These are phyloP conservation scores for Pseudomugil tenellus DNA, from an alignment of 2,797 vertebrate genomes.

Conservation along the genomic window DNA sequence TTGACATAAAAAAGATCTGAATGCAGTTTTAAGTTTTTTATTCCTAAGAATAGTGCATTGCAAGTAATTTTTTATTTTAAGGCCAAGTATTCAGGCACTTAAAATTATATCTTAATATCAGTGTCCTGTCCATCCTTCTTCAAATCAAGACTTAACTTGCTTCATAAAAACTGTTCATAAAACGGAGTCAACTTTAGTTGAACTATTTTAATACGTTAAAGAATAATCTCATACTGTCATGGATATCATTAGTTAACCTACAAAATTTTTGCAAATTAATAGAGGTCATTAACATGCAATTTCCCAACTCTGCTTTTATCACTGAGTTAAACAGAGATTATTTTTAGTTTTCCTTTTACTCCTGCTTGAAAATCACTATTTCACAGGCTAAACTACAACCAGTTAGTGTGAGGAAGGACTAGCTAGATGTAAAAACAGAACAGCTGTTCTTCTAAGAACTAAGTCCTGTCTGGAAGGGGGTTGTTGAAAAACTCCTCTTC, in stretches of 20 bases:
- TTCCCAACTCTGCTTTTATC: slow-evolving; percentile 4
- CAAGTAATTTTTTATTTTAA: slow-evolving; percentile 19
- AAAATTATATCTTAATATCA: slow-evolving; percentile 29
- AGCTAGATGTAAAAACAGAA: slow-evolving; percentile 69
- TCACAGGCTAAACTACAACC: slow-evolving; percentile 60
- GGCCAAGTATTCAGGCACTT: slow-evolving; percentile 5
- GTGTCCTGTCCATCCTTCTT: slow-evolving; percentile 6
- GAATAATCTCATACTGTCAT: not conserved
- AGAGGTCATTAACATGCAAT: not conserved
- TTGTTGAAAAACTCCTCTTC: slow-evolving; percentile 50
- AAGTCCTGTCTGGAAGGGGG: slow-evolving; percentile 45
- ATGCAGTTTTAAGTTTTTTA: slow-evolving; percentile 13
- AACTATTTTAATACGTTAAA: not conserved
- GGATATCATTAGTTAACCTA: slow-evolving; percentile 1
- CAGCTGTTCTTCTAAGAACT: slow-evolving; percentile 52
- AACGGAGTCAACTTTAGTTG: slow-evolving; percentile 7
- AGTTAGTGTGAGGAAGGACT: slow-evolving; percentile 51
- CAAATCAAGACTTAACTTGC: slow-evolving; percentile 16
- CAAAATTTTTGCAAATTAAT: slow-evolving; percentile 11
- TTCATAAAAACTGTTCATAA: slow-evolving; percentile 9
- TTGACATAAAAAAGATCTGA: not conserved
- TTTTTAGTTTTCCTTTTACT: slow-evolving; percentile 41
- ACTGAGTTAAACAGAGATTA: slow-evolving; percentile 42
- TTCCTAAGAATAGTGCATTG: slow-evolving; percentile 2
- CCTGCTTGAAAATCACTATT: slow-evolving; percentile 37